Evolutionary conservation across 2,797 vertebrate species (phyloP).

Genomic region (Setipinna tenuifilis): DNA sequence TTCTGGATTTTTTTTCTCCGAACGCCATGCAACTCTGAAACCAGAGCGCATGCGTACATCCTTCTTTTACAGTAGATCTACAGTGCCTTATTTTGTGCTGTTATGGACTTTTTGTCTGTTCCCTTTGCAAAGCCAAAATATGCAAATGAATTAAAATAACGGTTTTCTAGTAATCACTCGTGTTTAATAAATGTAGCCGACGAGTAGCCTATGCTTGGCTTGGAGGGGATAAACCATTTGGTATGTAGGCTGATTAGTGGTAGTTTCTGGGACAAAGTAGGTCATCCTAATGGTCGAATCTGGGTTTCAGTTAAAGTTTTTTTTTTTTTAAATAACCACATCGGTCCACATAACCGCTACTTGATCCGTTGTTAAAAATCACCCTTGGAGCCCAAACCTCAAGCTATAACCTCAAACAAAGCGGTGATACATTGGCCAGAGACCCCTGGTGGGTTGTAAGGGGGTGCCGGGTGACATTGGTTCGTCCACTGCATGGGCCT

Average conservation of each 20-base stretch:
- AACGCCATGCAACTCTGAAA: background rate
- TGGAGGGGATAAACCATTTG: background rate
- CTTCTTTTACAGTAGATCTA: background rate
- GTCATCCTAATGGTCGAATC: background rate
- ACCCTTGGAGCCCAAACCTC: background rate
- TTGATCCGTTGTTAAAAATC: background rate
- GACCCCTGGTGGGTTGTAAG: background rate
- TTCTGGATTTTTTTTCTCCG: background rate
- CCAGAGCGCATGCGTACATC: background rate
- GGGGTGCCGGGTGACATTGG: background rate
- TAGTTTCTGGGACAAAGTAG: background rate
- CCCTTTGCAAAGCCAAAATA: conserved; percentile 10
- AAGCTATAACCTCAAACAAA: too few species aligned
- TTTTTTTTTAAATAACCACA: background rate
- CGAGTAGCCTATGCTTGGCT: background rate
- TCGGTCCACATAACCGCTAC: background rate
- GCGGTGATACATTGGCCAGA: background rate
- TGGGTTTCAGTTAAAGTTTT: background rate
- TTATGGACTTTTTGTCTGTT: background rate
- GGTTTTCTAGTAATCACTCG: background rate
- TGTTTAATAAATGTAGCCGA: background rate
- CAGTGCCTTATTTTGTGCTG: conserved; percentile 16
- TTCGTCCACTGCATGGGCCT: background rate
- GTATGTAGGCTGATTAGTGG: background rate
- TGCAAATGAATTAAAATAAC: background rate